Base-by-base conservation (phyloP, 2,888 invertebrate genomes). In the Cheilosia grossa region DNA sequence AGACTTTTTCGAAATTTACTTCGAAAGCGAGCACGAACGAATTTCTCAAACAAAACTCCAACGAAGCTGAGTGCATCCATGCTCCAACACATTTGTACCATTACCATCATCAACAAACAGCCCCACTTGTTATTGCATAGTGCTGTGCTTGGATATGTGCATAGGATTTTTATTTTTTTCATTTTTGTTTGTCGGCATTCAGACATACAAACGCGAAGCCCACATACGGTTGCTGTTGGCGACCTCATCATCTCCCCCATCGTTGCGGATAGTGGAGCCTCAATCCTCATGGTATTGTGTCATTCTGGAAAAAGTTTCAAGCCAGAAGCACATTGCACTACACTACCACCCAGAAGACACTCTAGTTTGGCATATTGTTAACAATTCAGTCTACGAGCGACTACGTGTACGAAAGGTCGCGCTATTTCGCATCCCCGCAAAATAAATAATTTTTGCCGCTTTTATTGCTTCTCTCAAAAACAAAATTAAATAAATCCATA, bases 321-420 rank as follows among this genome's bases (percentile, higher is more conserved):
- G 77, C 69, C 72, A 73, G 67, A 63, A 73, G 69, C 77, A 81
- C 72, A 86, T 63, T 86, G 69, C 77, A 77, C 72, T 54, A 44
- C 66, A 73, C 74, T 73, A 77, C 86, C 67, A 80, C 73, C 51
- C 63, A 63, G 72, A 81, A 85, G 80, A 81, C 40, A 82, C 72
- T 73, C 73, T 82, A 67, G 80, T 75, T 85, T 70, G 70, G 75
- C 66, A 80, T 79, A 83, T 82, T 85, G 87, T 86, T 78, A 79
- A 85, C 87, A 88, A 87, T 90, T 92, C 90, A 92, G 91, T 92
- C 91, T 91, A 90, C 90, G 91, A 90, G 90, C 91, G 91, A 92
- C 92, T 91, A 91, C 91, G 91, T 91, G 89, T 89, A 90, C 89
- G 91, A 91, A 89, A 91, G 92, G 91, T 92, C 89, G 90, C 90